phyloP scores from a whole-genome alignment of 2,797 vertebrate species.

The Notamacropus eugenii region DNA sequence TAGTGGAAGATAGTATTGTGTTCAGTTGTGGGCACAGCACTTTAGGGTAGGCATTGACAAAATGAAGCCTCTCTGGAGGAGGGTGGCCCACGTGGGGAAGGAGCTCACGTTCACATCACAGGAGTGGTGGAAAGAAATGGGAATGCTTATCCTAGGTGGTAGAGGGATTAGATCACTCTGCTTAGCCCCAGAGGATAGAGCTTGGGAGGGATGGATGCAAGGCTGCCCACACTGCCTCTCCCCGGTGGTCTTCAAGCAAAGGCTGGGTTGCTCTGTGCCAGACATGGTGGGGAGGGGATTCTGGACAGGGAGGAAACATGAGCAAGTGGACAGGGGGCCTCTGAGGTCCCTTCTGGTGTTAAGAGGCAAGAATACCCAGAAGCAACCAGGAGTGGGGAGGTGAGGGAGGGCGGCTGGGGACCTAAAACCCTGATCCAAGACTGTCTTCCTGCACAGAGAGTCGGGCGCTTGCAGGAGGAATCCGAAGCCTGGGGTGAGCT shows the following conservation, averaged over 20 bases:
- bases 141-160: not conserved
- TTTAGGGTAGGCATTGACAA: not conserved
- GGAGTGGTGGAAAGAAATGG: not conserved
- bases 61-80: not conserved
- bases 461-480: constrained; percentile 84
- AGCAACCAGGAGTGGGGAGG: not conserved
- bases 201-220: too few relatives aligned
- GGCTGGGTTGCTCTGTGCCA: not conserved
- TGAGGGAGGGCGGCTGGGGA: not conserved
- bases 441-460: constrained; percentile 82
- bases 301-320: not conserved
- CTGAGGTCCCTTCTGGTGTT: not conserved
- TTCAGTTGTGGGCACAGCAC: too few relatives aligned
- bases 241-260: too few relatives aligned
- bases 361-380: not conserved
- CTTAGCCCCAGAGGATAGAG: too few relatives aligned
- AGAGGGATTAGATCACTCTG: not conserved
- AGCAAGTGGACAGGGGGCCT: not conserved
- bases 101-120: not conserved
- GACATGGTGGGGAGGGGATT: not conserved
- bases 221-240: too few relatives aligned
- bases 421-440: not conserved
- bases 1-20: too few relatives aligned
- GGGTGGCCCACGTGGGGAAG: not conserved
- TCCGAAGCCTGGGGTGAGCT: constrained; percentile 89